These are phyloP conservation scores for Babyrousa celebensis DNA, from an alignment of 2,797 vertebrate species.

Conservation along the genomic window DNA sequence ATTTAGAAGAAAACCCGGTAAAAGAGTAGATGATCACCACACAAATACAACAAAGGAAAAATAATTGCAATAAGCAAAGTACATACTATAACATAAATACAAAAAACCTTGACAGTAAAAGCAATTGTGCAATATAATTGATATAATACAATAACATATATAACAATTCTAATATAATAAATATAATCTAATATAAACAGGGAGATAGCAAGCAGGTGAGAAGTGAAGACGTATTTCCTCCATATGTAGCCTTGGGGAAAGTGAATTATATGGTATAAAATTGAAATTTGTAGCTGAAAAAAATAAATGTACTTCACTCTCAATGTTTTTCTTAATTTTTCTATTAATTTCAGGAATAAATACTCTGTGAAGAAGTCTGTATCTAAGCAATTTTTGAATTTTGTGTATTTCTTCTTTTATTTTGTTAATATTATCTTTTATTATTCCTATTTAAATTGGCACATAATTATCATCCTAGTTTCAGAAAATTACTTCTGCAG, in stretches of 20 bases:
- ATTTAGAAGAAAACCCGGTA: neutral
- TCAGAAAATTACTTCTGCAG: slow-evolving; percentile 18
- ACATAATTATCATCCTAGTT: slow-evolving; percentile 3
- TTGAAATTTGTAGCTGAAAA: slow-evolving; percentile 2
- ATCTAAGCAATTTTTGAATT: neutral
- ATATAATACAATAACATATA: slow-evolving; percentile 10
- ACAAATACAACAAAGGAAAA: slow-evolving; percentile 37
- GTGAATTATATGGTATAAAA: neutral
- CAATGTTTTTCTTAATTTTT: slow-evolving; percentile 21
- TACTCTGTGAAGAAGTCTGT: neutral
- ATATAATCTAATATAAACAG: neutral
- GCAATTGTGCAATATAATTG: neutral
- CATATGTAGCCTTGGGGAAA: neutral
- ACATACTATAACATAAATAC: neutral
- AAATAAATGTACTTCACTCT: neutral
- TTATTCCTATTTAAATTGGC: slow-evolving; percentile 31
- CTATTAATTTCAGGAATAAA: slow-evolving; percentile 39
- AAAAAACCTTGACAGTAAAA: neutral
- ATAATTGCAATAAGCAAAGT: neutral
- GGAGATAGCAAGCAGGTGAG: neutral
- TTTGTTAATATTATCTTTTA: neutral
- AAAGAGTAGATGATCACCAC: neutral
- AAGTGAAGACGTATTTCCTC: neutral
- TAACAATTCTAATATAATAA: slow-evolving; percentile 9
- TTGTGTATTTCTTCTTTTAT: neutral